These are phyloP conservation scores for Megaustenia siamemsis DNA, from an alignment of 2,888 invertebrate genomes.

Conservation along the genomic window DNA sequence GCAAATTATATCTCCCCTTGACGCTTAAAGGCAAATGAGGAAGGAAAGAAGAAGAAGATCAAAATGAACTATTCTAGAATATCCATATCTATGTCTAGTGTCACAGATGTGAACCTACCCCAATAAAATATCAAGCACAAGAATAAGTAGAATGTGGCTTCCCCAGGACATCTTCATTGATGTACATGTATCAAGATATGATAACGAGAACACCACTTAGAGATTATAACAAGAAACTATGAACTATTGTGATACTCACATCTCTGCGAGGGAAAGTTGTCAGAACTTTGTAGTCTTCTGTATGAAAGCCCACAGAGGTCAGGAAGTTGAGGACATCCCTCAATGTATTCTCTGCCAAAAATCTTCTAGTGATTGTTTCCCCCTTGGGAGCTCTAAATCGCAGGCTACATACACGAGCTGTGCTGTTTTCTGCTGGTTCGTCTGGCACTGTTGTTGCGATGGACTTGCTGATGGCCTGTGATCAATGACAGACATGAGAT, in stretches of 20 bases:
- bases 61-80: no score
- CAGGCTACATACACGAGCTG: slow-evolving; percentile 80
- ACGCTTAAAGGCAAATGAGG: no score
- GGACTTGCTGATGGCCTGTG: slow-evolving; percentile 79
- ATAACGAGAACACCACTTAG: background rate
- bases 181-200: background rate
- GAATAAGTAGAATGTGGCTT: no score
- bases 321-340: slow-evolving; percentile 92
- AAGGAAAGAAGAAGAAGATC: no score
- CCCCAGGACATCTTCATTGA: no score
- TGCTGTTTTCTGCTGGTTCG: slow-evolving; percentile 78
- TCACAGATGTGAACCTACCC: no score
- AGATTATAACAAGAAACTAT: background rate
- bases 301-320: slow-evolving; percentile 92
- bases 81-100: no score
- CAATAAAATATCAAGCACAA: no score
- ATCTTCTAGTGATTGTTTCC: slow-evolving; percentile 88
- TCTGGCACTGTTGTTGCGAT: slow-evolving; percentile 79
- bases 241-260: slow-evolving; percentile 84
- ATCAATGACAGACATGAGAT: no score
- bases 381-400: slow-evolving; percentile 91
- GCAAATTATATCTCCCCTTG: no score
- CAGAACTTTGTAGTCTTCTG: slow-evolving; percentile 93
- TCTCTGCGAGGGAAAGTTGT: slow-evolving; percentile 96
- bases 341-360: slow-evolving; percentile 83